Evolutionary conservation across 2,888 invertebrate genomes (phyloP).

Genomic region (Melanchra persicariae): DNA sequence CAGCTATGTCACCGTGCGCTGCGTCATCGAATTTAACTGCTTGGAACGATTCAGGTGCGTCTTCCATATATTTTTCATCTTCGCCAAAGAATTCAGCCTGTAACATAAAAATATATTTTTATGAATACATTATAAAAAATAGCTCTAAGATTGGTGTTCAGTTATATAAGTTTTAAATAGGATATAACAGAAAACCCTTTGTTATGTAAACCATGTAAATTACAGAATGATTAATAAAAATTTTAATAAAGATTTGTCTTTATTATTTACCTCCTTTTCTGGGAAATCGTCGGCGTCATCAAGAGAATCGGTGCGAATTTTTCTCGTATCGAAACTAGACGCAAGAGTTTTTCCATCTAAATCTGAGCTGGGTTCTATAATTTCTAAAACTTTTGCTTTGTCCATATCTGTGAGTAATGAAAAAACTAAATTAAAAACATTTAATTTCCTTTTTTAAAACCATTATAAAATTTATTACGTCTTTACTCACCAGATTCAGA

Average conservation of each 20-base stretch:
- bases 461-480: not conserved
- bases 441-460: no score
- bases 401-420: conserved; percentile 84
- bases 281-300: conserved; percentile 90
- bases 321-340: conserved; percentile 86
- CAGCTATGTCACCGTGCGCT: conserved; percentile 57
- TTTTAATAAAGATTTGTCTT: not conserved
- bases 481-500: conserved; percentile 86
- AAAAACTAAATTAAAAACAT: not conserved
- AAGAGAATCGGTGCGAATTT: conserved; percentile 88
- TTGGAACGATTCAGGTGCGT: conserved; percentile 66
- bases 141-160: no score
- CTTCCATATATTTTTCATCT: conserved; percentile 77
- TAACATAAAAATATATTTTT: conserved; percentile 45
- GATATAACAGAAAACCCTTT: no score
- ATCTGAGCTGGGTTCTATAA: conserved; percentile 88
- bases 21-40: conserved; percentile 65
- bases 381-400: conserved; percentile 89
- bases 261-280: conserved; percentile 84
- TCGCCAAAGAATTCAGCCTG: conserved; percentile 85
- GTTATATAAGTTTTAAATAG: no score
- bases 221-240: no score
- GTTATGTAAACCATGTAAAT: no score
- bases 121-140: not conserved
- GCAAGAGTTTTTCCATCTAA: conserved; percentile 80